Percentiles rank a stretch among this genome's conserved stretches.
Evolutionary conservation across 2,888 invertebrate genomes (phyloP).

Genomic region (Ypsolopha sequella): DNA sequence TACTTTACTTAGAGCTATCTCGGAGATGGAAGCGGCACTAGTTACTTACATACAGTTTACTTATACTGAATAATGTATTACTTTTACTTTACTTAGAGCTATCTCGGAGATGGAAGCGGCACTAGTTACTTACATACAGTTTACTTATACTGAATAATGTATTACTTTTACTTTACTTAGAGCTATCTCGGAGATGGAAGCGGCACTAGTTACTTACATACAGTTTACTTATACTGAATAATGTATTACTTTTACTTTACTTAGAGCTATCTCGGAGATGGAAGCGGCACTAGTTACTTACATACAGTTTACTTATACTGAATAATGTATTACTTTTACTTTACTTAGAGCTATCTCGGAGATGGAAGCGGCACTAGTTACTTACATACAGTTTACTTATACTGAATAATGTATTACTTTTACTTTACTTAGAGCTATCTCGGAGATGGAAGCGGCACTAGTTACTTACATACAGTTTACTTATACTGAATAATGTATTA

Average conservation of each 20-base stretch:
- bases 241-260: not conserved
- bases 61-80: not conserved
- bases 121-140: too few species aligned
- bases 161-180: not conserved
- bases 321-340: not conserved
- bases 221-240: not conserved
- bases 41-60: too few species aligned
- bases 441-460: too few species aligned
- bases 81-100: not conserved
- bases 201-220: too few species aligned
- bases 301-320: not conserved
- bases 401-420: not conserved
- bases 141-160: not conserved
- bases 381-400: not conserved
- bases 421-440: not conserved
- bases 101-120: too few species aligned
- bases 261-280: not conserved
- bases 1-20: not conserved
- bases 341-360: not conserved
- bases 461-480: too few species aligned
- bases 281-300: too few species aligned
- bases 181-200: too few species aligned
- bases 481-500: not conserved
- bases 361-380: too few species aligned
- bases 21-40: too few species aligned